Evolutionary conservation across 30 jellyfish, hydroid and myxozoan genomes (phyloP).

Genomic region (Chrysaora quinquecirrha): DNA sequence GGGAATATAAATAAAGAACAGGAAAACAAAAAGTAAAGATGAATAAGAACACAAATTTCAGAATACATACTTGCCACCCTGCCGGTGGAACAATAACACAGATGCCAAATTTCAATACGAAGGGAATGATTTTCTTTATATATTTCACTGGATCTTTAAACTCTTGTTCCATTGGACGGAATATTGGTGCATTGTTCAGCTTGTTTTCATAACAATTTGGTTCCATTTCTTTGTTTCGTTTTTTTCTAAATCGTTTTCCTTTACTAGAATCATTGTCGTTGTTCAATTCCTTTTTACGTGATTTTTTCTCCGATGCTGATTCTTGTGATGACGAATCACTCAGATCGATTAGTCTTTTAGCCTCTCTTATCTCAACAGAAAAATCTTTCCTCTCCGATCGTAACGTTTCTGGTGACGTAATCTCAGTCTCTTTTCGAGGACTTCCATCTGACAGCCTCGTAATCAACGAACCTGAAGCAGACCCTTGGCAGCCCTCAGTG

Average conservation of each 20-base stretch:
- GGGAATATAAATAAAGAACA: not conserved
- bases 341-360: not conserved
- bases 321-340: conserved; percentile 41
- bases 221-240: conserved; percentile 6
- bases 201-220: conserved; percentile 27
- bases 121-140: conserved; percentile 49
- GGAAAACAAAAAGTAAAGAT: not conserved
- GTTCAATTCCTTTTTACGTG: not conserved
- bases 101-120: conserved; percentile 54
- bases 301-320: not conserved
- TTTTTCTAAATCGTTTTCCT: conserved; percentile 4
- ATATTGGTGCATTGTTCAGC: conserved; percentile 47
- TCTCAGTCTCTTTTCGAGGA: too few relatives aligned
- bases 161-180: conserved; percentile 82
- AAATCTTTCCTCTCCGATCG: too few relatives aligned
- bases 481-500: too few relatives aligned
- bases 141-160: conserved; percentile 72
- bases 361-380: not conserved
- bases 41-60: not conserved
- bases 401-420: too few relatives aligned
- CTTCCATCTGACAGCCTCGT: too few relatives aligned
- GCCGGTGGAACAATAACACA: conserved; percentile 79
- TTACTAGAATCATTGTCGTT: not conserved
- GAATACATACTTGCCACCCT: conserved; percentile 73
- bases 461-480: too few relatives aligned